Percentiles rank a stretch among this genome's conserved stretches.
phyloP scores from a whole-genome alignment of 2,797 vertebrate genomes.

The Anomalospiza imberbis region DNA sequence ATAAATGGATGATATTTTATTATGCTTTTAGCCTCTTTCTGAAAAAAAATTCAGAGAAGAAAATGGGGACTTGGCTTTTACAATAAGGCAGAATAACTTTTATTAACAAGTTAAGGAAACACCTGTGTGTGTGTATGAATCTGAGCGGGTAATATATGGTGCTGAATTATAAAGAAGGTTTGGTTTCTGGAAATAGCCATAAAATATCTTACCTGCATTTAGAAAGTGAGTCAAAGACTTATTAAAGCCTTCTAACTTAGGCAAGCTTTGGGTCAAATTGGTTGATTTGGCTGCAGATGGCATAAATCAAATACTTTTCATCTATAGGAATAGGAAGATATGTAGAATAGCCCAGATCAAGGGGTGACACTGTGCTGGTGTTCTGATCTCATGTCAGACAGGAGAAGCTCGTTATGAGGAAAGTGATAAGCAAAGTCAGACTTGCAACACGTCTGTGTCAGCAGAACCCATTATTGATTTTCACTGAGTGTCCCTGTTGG shows the following conservation, averaged over 20 bases:
- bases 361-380: not conserved
- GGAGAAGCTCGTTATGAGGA: not conserved
- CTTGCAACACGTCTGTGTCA: not conserved
- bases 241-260: not conserved
- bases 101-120: not conserved
- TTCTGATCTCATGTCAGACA: not conserved
- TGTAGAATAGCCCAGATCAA: not conserved
- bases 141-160: not conserved
- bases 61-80: not conserved
- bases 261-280: not conserved
- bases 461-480: not conserved
- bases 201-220: not conserved
- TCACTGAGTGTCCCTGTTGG: not conserved
- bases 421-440: not conserved
- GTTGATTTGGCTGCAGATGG: not conserved
- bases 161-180: not conserved
- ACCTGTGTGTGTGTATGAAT: not conserved
- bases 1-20: not conserved
- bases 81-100: not conserved
- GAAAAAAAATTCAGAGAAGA: not conserved
- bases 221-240: not conserved
- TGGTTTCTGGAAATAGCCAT: not conserved
- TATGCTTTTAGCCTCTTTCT: slow-evolving; percentile 13
- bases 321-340: not conserved
- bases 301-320: not conserved